Base-by-base conservation (phyloP, 2,113 vertebrate genomes). In the Hystrix cristata region DNA sequence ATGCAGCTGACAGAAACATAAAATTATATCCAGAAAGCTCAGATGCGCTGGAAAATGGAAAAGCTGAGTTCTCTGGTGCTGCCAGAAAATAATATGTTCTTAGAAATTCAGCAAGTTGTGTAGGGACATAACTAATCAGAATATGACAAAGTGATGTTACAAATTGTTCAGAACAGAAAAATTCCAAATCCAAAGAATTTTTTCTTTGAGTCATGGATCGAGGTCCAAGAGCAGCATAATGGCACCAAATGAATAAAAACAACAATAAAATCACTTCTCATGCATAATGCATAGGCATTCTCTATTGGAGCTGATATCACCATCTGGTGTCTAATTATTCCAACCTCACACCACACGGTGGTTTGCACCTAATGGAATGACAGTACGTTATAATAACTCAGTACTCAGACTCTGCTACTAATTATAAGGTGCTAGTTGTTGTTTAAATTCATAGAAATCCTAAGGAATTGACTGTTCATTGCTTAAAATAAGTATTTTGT, bases 251-350 rank as follows among this genome's bases (percentile, higher is more conserved):
- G 98, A 98, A 98, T 95, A 98, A 97, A 98, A 98, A 98, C 95
- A 98, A 98, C 97, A 98, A 97, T 98, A 98, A 99, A 98, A 98
- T 97, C 97, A 92, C 21, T 98, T 97, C 96, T 98, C 95, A 99
- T 99, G 97, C 96, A 99, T 99, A 98, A 99, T 99, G 98, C 96
- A 98, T 98, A 92, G 96, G 57, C 74, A 97, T 93, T 98, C 74
- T 0, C 98, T 98, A 97, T 98, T 98, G 97, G 98, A 98, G 97
- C 98, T 98, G 98, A 96, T 97, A 98, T 98, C 97, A 98, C 98
- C 98, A 99, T 99, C 98, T 99, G 98, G 98, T 98, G 97, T 98
- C 98, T 99, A 99, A 99, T 99, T 99, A 99, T 98, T 98, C 98
- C 98, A 14, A 0, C 98, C 98, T 98, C 98, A 98, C 82, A 98